A percentile compares a stretch with the other conserved stretches of the same genome.
phyloP scores from a whole-genome alignment of 2,797 vertebrate species.

The Yasuhikotakia modesta region DNA sequence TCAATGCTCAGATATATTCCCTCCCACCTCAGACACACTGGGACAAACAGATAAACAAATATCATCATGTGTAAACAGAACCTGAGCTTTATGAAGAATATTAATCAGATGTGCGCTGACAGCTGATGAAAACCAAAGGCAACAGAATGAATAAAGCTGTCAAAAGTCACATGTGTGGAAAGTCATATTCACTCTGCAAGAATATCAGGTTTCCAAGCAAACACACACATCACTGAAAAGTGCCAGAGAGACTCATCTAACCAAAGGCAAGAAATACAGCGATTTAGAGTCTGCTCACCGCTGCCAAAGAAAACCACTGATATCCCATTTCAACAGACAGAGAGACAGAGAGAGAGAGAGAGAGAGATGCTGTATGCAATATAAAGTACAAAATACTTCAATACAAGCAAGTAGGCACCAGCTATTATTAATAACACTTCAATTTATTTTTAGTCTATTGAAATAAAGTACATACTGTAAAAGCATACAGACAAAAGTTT shows the following conservation, averaged over 20 bases:
- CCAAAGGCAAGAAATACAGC: slow-evolving; percentile 36
- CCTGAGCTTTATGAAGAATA: neutral
- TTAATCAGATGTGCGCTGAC: neutral
- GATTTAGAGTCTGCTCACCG: slow-evolving; percentile 26
- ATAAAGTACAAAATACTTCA: no score
- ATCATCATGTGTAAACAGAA: neutral
- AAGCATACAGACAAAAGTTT: no score
- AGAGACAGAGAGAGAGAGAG: slow-evolving; percentile 26
- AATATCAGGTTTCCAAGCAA: neutral
- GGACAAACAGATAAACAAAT: neutral
- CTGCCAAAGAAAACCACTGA: slow-evolving; percentile 43
- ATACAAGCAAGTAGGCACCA: no score
- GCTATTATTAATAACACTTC: no score
- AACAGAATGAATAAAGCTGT: neutral
- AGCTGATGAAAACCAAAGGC: neutral
- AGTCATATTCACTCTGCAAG: neutral
- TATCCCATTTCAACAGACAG: neutral
- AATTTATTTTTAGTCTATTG: no score
- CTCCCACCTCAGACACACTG: neutral
- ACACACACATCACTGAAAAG: neutral
- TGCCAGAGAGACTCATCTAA: slow-evolving; percentile 29
- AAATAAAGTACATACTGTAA: no score
- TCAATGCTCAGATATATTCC: slow-evolving; percentile 72
- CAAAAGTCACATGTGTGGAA: neutral
- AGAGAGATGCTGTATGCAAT: slow-evolving; percentile 11